phyloP scores from a whole-genome alignment of 2,113 vertebrate genomes.

The Porphyrio hochstetteri region DNA sequence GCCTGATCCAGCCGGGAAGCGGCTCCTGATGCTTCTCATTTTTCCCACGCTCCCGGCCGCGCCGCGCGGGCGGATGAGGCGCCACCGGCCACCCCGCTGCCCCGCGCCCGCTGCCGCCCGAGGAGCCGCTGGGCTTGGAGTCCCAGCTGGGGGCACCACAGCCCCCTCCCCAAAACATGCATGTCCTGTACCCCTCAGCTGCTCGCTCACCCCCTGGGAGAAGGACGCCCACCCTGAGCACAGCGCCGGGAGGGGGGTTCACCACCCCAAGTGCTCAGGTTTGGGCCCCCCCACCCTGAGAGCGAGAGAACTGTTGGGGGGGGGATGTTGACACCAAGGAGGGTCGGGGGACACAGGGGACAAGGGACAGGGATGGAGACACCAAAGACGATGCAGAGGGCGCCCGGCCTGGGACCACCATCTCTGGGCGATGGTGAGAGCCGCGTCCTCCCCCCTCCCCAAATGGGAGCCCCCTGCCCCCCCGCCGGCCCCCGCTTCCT shows the following conservation, averaged over 20 bases:
- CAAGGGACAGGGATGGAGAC: background rate
- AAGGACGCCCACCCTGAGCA: too few species aligned
- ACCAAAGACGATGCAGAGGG: rapidly evolving
- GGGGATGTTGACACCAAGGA: too few species aligned
- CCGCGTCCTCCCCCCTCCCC: background rate
- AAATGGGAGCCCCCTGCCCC: background rate
- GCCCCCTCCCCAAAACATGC: too few species aligned
- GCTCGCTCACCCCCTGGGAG: background rate
- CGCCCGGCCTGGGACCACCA: rapidly evolving
- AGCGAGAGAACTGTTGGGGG: too few species aligned
- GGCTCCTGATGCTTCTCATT: background rate
- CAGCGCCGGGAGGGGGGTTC: too few species aligned
- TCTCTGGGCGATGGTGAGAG: rapidly evolving
- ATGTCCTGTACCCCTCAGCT: background rate
- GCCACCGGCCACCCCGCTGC: background rate
- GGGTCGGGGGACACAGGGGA: background rate
- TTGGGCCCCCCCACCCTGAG: too few species aligned
- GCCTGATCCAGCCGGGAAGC: background rate
- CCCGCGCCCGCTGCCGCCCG: rapidly evolving
- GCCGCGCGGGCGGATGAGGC: background rate
- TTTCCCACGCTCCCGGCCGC: background rate
- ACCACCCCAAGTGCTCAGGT: background rate
- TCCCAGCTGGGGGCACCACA: background rate
- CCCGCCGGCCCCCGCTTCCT: background rate
- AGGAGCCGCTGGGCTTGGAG: background rate